A percentile compares a stretch with the other conserved stretches of the same genome.
Evolutionary conservation across 2,888 invertebrate species (phyloP).

Genomic region (Scaptodrosophila latifasciaeformis): DNA sequence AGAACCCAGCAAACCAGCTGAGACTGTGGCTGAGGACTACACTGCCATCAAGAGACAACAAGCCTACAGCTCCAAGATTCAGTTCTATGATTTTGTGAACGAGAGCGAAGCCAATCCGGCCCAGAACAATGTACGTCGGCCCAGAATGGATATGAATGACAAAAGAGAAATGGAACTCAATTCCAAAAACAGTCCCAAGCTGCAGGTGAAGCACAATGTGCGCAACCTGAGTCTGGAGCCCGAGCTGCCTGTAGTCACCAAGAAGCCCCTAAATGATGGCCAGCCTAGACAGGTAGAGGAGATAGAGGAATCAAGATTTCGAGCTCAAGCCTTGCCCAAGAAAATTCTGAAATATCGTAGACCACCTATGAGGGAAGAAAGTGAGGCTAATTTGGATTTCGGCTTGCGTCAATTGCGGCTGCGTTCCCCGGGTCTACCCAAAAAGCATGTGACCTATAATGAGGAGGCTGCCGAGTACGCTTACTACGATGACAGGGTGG

Average conservation of each 20-base stretch:
- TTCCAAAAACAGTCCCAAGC: slow-evolving; percentile 71
- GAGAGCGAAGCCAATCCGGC: slow-evolving; percentile 35
- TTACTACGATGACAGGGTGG: slow-evolving; percentile 34
- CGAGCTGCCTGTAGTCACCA: slow-evolving; percentile 23
- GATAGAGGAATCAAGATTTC: not conserved
- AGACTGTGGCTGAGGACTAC: slow-evolving; percentile 42
- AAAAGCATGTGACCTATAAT: slow-evolving; percentile 60
- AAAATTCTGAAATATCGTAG: slow-evolving; percentile 48
- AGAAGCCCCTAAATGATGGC: slow-evolving; percentile 49
- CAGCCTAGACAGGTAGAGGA: slow-evolving; percentile 17
- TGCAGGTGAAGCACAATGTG: slow-evolving; percentile 68
- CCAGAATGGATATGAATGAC: slow-evolving; percentile 71
- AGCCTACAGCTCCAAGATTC: slow-evolving; percentile 70
- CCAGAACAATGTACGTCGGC: slow-evolving; percentile 60
- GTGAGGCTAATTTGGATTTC: slow-evolving; percentile 31
- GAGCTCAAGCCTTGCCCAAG: slow-evolving; percentile 34
- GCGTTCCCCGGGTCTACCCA: slow-evolving; percentile 37
- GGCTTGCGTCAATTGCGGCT: slow-evolving; percentile 51
- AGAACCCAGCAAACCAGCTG: slow-evolving; percentile 15
- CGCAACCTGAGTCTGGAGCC: slow-evolving; percentile 45
- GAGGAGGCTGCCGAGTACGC: slow-evolving; percentile 57
- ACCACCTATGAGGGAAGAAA: slow-evolving; percentile 22
- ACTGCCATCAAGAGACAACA: slow-evolving; percentile 43
- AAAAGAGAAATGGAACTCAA: slow-evolving; percentile 71
- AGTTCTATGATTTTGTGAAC: slow-evolving; percentile 72